Evolutionary conservation across 2,113 vertebrate species (phyloP).

Genomic region (Eulemur macaco): DNA sequence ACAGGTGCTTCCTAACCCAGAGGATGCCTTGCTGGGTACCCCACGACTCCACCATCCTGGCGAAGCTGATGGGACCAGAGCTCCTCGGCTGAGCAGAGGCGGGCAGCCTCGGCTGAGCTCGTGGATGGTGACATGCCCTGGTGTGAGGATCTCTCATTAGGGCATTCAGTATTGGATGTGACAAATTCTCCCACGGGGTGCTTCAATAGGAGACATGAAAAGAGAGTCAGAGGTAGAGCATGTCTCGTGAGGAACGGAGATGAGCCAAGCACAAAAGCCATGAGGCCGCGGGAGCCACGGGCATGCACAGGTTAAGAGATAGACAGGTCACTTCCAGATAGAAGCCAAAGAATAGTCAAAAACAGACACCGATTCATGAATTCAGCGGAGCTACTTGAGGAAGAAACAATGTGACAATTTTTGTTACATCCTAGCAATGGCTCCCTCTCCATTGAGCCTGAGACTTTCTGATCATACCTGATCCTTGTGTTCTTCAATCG

Average conservation of each 20-base stretch:
- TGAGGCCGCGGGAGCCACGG: too few species aligned
- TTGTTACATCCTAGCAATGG: neutral
- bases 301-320: neutral
- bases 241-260: neutral
- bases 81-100: neutral
- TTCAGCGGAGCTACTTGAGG: neutral
- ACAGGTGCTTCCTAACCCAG: neutral
- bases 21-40: neutral
- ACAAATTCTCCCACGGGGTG: neutral
- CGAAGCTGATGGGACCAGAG: neutral
- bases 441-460: neutral
- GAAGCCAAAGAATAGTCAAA: neutral
- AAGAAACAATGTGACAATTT: neutral
- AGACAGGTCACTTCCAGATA: neutral
- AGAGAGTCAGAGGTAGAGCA: neutral
- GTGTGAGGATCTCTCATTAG: neutral
- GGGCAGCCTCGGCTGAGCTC: neutral
- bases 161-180: neutral
- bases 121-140: rapidly evolving
- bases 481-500: neutral
- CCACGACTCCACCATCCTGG: neutral
- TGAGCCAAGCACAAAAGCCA: neutral
- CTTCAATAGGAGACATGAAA: neutral
- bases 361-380: rapidly evolving
- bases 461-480: neutral